Evolutionary conservation across 2,888 invertebrate species (phyloP), one percentile per base, ranked within the genome.

Genomic region (Aleiodes alternator): DNA sequence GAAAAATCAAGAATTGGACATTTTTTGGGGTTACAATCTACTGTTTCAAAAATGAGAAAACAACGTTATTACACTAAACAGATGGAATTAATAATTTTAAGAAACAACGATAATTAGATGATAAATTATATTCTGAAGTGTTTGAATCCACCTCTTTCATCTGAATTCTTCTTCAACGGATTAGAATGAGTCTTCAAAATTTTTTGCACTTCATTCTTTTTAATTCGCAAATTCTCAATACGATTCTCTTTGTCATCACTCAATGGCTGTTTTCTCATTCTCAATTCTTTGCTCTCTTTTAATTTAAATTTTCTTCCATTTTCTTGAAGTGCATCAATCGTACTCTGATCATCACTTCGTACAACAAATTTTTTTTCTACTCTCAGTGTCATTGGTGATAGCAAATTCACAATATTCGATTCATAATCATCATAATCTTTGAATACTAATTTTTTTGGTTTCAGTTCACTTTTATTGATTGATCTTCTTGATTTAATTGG

Each of bases 1-100:
- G 93, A 83, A 90, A 85, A 84, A 94, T 93, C 92, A 93, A 92
- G 53, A 83, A 81, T 83, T 94, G 94, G 79, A 90, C 16, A 53
- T 53, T 53, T 53, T 14, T 38, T 61, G 38, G 61, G 38, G 38
- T 61, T 61, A 61, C 14, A 38, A 43, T 5, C 3, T 12, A 61
- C 61, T 61, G 61, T 61, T 61, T 43, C 3, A 16, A n/a, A n/a
- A 61, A 61, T 9, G 12, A 14, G 4, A 7, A 53, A 16, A 16
- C 11, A 2, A 8, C 7, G 34, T 34, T 34, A 64, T 50, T 66
- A 48, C 51, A 43, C 43, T 29, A 48, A 70, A 29, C 34, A 29
- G 7, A 53, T 14, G 14, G 16, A 56, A 57, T 43, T 43, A 43
- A 12, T 6, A 43, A 12, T 38, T 7, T 55, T 43, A 23, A 14